Percentiles rank a stretch among this genome's conserved stretches.
Conservation (phyloP, 2,888 invertebrate species). For the Pollenia griseotomentosa region DNA sequence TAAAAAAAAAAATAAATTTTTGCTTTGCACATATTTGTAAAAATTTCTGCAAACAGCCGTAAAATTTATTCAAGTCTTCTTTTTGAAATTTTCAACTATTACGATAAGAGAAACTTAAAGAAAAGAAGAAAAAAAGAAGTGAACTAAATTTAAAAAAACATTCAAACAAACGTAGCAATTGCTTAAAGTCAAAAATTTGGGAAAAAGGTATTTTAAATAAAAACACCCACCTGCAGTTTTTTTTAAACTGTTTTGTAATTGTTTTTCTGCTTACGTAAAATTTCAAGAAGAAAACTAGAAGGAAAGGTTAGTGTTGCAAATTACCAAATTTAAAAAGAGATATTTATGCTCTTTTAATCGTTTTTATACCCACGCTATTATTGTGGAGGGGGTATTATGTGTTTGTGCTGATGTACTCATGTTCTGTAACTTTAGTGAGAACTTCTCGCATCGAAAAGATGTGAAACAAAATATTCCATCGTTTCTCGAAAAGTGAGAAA, state of each 20-base stretch:
- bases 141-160: conserved; percentile 25
- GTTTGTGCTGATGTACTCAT: too few species aligned
- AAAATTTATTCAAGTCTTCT: conserved; percentile 61
- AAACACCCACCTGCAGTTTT: conserved; percentile 21
- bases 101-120: background rate
- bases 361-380: too few species aligned
- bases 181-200: background rate
- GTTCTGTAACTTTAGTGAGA: too few species aligned
- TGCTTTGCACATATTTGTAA: conserved; percentile 4
- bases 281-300: background rate
- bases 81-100: conserved; percentile 3
- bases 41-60: conserved; percentile 39
- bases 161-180: conserved; percentile 20
- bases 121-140: background rate
- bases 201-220: background rate
- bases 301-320: background rate
- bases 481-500: too few species aligned
- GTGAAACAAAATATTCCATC: too few species aligned
- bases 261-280: background rate
- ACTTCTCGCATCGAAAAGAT: too few species aligned
- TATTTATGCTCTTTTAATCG: too few species aligned
- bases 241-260: conserved; percentile 8
- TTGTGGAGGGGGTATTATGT: too few species aligned
- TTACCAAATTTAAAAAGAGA: too few species aligned
- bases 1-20: background rate